Base-by-base conservation (phyloP, 1,140 invertebrate genomes). In the Papilio machaon region DNA sequence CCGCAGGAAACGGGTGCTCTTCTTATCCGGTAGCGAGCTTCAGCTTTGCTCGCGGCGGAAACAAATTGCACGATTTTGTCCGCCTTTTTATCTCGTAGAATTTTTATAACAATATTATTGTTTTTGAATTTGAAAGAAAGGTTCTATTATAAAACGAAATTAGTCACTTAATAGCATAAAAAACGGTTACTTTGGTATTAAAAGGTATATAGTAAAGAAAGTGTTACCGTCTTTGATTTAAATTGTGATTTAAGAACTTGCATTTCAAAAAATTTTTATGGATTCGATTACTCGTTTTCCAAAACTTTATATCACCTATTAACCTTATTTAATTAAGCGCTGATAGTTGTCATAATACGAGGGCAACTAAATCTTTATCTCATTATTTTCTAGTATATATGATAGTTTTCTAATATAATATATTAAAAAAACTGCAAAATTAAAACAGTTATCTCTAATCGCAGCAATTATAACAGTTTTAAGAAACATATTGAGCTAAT, bases 11-110 rank as follows among this genome's bases (percentile, higher is more conserved):
- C 79, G 83, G 82, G 83, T 82, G 73, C 79, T 30, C 67, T 79
- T 80, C 60, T 85, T 85, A 86, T 83, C 76, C 79, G 82, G 85
- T 88, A 88, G 84, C 85, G 52, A 38, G 70, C 76, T 81, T 80
- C 79, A 82, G 64, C 85, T 47, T 46, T 73, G 83, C 81, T 82
- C 17, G n/a, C 11, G 80, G 84, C 84, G 17, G 58, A 60, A 47
- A 30, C 52, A 60, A 78, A 78, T 78, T 78, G 76, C 19, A 15
- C 64, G 64, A 15, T 23, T 70, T 70, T 70, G 35, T 15, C 60
- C 58, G 58, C 7, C 30, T 19, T 30, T 9, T 30, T 35, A 38
- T 13, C 13, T 64, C 23, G 10, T 30, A 30, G 19, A 64, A 13
- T 64, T 70, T 67, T 70, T 70, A 23, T 23, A 23, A 15, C 4